Base-by-base conservation (phyloP, 2,113 vertebrate species). In the Notarius lentiginosus region DNA sequence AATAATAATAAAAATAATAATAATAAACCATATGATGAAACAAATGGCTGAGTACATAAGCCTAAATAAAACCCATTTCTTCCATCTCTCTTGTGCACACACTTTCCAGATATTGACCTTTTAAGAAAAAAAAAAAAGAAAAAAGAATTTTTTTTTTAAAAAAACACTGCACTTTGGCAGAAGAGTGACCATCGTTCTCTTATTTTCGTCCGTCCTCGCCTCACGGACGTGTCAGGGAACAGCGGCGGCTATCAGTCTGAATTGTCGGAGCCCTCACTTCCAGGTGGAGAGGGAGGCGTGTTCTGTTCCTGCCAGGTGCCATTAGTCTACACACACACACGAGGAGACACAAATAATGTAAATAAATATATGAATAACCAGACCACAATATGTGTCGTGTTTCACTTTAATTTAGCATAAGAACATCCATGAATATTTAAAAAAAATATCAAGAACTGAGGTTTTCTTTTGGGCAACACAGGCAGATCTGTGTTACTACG, bases 241-340 rank as follows among this genome's bases (percentile, higher is more conserved):
- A 83, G 90, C 89, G 85, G 61, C 30, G 20, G 17, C 41, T 84
- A 91, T 97, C 95, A 97, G 95, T 97, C 97, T 60, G 97, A 98
- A 93, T 96, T 96, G 82, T 97, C 97, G 0, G 97, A 98, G 87
- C 95, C 95, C 90, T 97, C 96, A 79, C 96, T 97, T 88, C 93
- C 96, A 18, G 97, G 96, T 56, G 97, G 96, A 34, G 96, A 94
- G 24, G 95, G 96, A 0, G 97, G 96, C 7, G 97, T 96, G 92
- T 93, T 94, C 30, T 94, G 95, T 56, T 97, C 96, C 84, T 95
- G 95, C 97, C 97, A 97, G 92, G 91, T 95, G 0, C 97, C 97
- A 7, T 97, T 97, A 87, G 96, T 94, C 97, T 97, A 92, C 17
- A 58, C 65, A 61, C 27, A 79, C 30, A 79, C 20, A 61, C 49